Base-by-base conservation (phyloP, 1,140 invertebrate species). In the Ceratina australensis region DNA sequence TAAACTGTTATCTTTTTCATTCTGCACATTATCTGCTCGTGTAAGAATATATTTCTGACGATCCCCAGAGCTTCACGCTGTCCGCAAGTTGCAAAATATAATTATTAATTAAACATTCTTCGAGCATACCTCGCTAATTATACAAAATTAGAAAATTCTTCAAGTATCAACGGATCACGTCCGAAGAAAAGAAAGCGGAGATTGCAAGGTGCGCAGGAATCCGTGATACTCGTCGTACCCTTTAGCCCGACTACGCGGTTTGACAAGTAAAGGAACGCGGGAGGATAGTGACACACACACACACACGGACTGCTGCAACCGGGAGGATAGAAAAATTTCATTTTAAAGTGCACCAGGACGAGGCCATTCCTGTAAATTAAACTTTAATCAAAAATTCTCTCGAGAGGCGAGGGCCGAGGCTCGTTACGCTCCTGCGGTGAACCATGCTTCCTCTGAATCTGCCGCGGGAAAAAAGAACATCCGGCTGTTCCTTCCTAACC, bases 351-450 rank as follows among this genome's bases (percentile, higher is more conserved):
- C 72, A 61, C 82, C 72, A 57, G 77, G 67, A 79, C 71, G 71
- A 15, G 65, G 67, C 77, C 72, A 63, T 72, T 71, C 68, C 81
- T 80, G 82, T 83, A 83, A 84, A 84, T 84, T 84, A 84, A 84
- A 83, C 72, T 84, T 84, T 84, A 84, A 84, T 84, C 82, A 84
- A 84, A 84, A 84, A 84, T 83, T 84, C 64, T 68, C 78, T 74
- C 28, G 50, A 42, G 33, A 42, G 74, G 71, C 28, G 54, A 82
- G 74, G 80, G 72, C 54, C 61, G 56, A 47, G 63, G 63, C 81
- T 42, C 52, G 80, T 79, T 82, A 52, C 60, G 72, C 54, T 82
- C 24, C 42, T 61, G 80, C 56, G 78, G 82, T 83, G 77, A 83
- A 61, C 80, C 82, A 59, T 67, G 66, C 66, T 49, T 75, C 56